Conservation (phyloP, 2,888 invertebrate genomes). For the Drosophila setosimentum region DNA sequence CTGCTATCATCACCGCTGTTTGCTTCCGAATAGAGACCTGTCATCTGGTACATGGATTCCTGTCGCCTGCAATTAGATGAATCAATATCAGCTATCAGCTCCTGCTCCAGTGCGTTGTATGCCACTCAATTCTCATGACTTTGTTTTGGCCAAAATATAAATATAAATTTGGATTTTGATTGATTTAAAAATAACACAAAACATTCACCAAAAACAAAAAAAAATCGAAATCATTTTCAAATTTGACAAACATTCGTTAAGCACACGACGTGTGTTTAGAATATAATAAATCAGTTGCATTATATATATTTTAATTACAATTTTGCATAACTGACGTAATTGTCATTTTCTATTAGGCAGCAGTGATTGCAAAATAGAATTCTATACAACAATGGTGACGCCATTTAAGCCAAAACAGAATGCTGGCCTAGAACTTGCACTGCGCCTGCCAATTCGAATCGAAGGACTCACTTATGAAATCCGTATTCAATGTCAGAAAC, state of each 20-base stretch:
- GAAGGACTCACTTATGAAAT: constrained; percentile 39
- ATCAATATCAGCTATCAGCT: constrained; percentile 18
- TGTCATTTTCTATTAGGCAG: not conserved
- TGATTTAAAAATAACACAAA: not conserved
- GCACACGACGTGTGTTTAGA: not conserved
- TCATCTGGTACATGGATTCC: constrained; percentile 96
- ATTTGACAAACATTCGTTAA: constrained; percentile 13
- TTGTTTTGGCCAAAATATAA: constrained; percentile 12
- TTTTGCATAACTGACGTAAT: constrained; percentile 1
- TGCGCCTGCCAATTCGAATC: constrained; percentile 11
- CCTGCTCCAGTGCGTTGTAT: constrained; percentile 7
- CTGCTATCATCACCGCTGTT: constrained; percentile 87
- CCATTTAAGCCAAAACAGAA: constrained; percentile 22
- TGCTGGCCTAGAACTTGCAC: constrained; percentile 58
- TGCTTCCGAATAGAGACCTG: constrained; percentile 92
- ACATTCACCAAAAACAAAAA: not conserved
- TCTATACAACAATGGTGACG: not conserved
- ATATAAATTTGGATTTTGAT: constrained; percentile 9
- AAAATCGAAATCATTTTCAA: not conserved
- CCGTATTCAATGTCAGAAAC: constrained; percentile 48
- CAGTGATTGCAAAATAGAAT: not conserved
- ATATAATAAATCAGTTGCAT: not conserved
- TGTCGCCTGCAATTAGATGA: constrained; percentile 87
- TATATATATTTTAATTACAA: not conserved
- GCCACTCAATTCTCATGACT: constrained; percentile 38